Base-by-base conservation (phyloP, 2,797 vertebrate species). In the Schizothorax lantsangensis region DNA sequence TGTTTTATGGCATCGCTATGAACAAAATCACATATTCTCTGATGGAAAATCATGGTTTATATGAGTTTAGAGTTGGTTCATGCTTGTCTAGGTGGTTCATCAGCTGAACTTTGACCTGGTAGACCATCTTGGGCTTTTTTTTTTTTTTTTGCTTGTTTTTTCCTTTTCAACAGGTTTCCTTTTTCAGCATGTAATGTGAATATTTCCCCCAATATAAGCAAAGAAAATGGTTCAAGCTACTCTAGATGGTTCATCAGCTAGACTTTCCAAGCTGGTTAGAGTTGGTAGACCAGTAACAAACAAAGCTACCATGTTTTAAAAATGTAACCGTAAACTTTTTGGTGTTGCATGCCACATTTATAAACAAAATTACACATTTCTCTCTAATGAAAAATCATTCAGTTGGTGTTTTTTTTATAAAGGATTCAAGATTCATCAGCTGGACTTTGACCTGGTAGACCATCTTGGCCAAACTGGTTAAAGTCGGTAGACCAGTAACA, bases 11-110 rank as follows among this genome's bases (percentile, higher is more conserved):
- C 45, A 38, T 3, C 7, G 71, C 73, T 83, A 66, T 92, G 91
- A 90, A 90, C 89, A 92, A 92, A 84, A 86, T 90, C 57, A 87
- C 68, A 89, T 73, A 90, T 86, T 88, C 83, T 89, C 36, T 54
- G 33, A 66, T 71, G 80, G 66, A 40, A 69, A 36, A 54, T 77
- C 49, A 33, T n/a, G 33, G 49, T 23, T 54, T 36, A 7, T 57
- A 11, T 57, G 23, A 26, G 40, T 62, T 79, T 40, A 62, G 6
- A 54, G 21, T n/a, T 40, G 19, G 21, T 59, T 52, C 33, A 57
- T 6, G 52, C 33, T 59, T 10, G 36, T 40, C 38, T 43, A 79
- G 36, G n/a, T 6, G 47, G 15, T 49, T 49, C 47, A 49, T 49
- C 14, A 15, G 15, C 47, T 49, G 17, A 21, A 54, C 2, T 57